Percentiles rank a stretch among this genome's conserved stretches.
phyloP scores from a whole-genome alignment of 2,888 invertebrate species.

The Merodon equestris region DNA sequence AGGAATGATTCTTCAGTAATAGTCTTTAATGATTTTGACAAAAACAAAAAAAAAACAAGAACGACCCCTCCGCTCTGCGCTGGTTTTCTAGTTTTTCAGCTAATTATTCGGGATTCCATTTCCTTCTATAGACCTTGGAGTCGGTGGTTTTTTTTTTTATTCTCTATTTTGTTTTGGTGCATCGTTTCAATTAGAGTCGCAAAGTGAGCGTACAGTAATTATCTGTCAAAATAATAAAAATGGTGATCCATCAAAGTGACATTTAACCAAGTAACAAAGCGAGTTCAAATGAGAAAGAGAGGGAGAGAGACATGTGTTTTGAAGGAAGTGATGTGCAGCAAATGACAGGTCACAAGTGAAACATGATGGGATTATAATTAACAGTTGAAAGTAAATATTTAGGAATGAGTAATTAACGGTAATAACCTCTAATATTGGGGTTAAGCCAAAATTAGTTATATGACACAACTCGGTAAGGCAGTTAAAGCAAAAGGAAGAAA shows the following conservation, averaged over 20 bases:
- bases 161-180: neutral
- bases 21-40: too few species aligned
- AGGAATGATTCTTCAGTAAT: too few species aligned
- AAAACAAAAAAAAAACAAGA: too few species aligned
- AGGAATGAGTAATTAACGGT: neutral
- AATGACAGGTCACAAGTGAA: constrained; percentile 36
- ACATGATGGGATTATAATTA: constrained; percentile 36
- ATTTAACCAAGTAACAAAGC: constrained; percentile 7
- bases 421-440: too few species aligned
- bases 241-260: constrained; percentile 56
- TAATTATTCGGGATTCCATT: too few species aligned
- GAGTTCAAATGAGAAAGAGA: too few species aligned
- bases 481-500: too few species aligned
- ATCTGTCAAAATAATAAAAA: constrained; percentile 42
- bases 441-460: too few species aligned
- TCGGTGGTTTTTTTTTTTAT: neutral
- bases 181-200: neutral
- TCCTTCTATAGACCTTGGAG: neutral
- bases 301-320: too few species aligned
- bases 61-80: too few species aligned
- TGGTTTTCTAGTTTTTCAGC: too few species aligned
- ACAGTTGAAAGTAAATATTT: constrained; percentile 3
- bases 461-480: too few species aligned
- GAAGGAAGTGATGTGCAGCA: constrained; percentile 7
- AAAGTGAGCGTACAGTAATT: constrained; percentile 13